Percentiles rank a stretch among this genome's conserved stretches.
Conservation (phyloP, 2,113 vertebrate genomes). For the Pagrus major region DNA sequence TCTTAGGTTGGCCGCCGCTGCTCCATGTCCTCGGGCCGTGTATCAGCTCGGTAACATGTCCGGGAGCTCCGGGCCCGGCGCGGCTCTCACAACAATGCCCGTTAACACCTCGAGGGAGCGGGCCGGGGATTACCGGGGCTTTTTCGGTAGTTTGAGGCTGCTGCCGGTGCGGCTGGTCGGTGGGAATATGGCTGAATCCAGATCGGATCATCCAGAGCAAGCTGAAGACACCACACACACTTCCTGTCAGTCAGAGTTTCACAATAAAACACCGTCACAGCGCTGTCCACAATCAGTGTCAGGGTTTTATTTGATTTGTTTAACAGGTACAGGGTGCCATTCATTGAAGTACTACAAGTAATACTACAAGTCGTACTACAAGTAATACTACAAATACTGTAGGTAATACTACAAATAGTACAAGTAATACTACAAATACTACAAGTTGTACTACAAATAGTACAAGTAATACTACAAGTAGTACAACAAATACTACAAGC, state of each 20-base stretch:
- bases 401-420: no score
- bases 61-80: conserved; percentile 9
- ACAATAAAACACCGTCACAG: conserved; percentile 67
- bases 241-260: conserved; percentile 36
- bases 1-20: conserved; percentile 60
- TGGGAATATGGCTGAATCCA: conserved; percentile 75
- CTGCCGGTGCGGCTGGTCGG: conserved; percentile 60
- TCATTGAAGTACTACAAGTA: no score
- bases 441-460: no score
- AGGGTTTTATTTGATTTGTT: no score
- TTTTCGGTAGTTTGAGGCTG: conserved; percentile 2
- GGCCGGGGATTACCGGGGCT: background rate
- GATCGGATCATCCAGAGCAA: conserved; percentile 36
- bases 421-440: no score
- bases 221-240: rapidly evolving
- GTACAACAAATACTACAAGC: no score
- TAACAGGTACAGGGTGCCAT: no score
- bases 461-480: no score
- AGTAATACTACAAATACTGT: no score
- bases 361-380: no score
- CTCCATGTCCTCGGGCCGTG: conserved; percentile 61
- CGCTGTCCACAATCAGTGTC: no score
- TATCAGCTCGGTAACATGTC: conserved; percentile 20
- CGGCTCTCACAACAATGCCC: background rate
- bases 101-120: background rate